phyloP scores from a whole-genome alignment of 2,113 vertebrate genomes.

The Psittacula cyanocephala region DNA sequence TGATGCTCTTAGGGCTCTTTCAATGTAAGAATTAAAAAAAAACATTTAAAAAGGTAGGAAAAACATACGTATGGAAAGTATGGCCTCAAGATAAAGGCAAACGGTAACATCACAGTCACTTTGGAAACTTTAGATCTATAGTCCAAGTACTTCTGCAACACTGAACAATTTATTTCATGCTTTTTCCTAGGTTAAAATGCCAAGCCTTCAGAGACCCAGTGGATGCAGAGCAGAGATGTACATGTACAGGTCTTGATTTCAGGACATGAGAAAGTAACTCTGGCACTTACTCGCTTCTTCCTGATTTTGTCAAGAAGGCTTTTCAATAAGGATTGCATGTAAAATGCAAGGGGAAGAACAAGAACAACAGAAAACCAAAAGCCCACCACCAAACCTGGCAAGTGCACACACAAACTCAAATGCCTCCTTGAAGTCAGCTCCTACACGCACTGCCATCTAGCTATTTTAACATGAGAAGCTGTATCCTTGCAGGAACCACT shows the following conservation, averaged over 20 bases:
- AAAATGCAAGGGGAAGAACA: neutral
- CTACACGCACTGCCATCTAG: conserved; percentile 48
- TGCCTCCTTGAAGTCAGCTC: conserved; percentile 58
- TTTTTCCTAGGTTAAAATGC: neutral
- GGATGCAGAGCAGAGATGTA: neutral
- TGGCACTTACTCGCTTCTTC: neutral
- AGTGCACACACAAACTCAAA: neutral
- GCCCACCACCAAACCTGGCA: neutral
- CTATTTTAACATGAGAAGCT: conserved; percentile 62
- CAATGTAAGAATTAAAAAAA: neutral
- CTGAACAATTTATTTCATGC: neutral
- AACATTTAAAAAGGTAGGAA: neutral
- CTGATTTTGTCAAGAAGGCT: neutral
- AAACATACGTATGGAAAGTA: neutral
- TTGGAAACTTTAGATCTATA: neutral
- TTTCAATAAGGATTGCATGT: neutral
- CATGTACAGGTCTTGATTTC: neutral
- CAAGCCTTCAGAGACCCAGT: neutral
- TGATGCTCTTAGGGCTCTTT: fast-evolving
- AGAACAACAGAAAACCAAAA: neutral
- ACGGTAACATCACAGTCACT: neutral
- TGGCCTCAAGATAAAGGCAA: neutral
- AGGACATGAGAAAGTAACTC: neutral
- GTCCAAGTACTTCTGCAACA: neutral
- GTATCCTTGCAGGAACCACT: conserved; percentile 74